Percentiles rank a stretch among this genome's conserved stretches.
These are phyloP conservation scores for Gymnoscopelus braueri DNA, from an alignment of 2,797 vertebrate genomes.

Conservation along the genomic window DNA sequence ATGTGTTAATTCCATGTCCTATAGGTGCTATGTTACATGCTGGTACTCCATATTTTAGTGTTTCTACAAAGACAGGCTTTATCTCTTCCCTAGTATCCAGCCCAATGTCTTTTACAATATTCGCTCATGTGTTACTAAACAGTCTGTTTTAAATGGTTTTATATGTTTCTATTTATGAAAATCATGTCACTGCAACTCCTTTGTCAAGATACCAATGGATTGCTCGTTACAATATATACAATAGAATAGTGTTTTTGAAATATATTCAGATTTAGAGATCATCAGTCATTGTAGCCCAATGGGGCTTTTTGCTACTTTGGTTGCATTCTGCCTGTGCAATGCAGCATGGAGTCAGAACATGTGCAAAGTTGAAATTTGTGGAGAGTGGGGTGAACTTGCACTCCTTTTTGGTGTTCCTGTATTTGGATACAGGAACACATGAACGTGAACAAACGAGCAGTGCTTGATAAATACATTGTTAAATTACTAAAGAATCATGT, in stretches of 20 bases:
- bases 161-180: slow-evolving; percentile 80
- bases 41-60: not conserved
- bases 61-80: slow-evolving; percentile 49
- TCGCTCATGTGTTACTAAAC: slow-evolving; percentile 58
- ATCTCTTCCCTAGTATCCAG: slow-evolving; percentile 46
- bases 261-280: slow-evolving; percentile 57
- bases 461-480: too few species aligned
- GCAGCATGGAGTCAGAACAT: slow-evolving; percentile 53
- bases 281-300: slow-evolving; percentile 43
- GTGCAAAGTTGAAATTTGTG: not conserved
- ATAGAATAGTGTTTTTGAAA: slow-evolving; percentile 61
- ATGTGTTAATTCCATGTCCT: slow-evolving; percentile 3
- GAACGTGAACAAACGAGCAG: too few species aligned
- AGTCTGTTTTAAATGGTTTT: slow-evolving; percentile 74
- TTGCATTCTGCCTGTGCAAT: slow-evolving; percentile 34
- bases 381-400: not conserved
- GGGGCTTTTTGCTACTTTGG: slow-evolving; percentile 64
- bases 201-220: slow-evolving; percentile 56
- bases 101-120: slow-evolving; percentile 58
- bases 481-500: too few species aligned
- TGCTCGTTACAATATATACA: slow-evolving; percentile 64
- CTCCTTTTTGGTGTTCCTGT: not conserved
- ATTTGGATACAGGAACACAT: too few species aligned
- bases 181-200: slow-evolving; percentile 56
- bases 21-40: slow-evolving; percentile 16